These are phyloP conservation scores for Chiridota heheva DNA, from an alignment of 35 echinoderm and acorn worm species.

Conservation along the genomic window DNA sequence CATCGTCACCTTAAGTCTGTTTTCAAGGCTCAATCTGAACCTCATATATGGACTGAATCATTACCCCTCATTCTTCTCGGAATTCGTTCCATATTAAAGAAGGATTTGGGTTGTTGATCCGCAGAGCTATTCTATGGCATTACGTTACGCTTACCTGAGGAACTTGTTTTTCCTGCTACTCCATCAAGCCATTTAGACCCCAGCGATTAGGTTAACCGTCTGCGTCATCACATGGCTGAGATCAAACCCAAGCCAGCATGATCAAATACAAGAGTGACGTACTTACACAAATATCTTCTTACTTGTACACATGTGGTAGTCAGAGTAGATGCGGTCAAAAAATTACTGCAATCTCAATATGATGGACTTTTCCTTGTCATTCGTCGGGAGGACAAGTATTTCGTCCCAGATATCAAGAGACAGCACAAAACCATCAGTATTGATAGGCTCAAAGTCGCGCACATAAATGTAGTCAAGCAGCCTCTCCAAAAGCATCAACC, in stretches of 20 bases:
- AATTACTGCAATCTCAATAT: neutral
- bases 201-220: neutral
- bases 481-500: too few relatives aligned
- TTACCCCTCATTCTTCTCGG: conserved; percentile 40
- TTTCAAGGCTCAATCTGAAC: conserved; percentile 26
- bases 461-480: neutral
- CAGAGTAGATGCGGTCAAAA: neutral
- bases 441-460: conserved; percentile 5
- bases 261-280: neutral
- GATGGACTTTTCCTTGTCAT: neutral
- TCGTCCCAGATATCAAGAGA: neutral
- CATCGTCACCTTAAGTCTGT: conserved; percentile 50
- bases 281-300: neutral
- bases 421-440: neutral
- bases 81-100: conserved; percentile 32
- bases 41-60: conserved; percentile 35
- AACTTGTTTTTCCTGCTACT: conserved; percentile 11
- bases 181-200: neutral
- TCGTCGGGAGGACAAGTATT: neutral
- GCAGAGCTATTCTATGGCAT: conserved; percentile 55
- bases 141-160: conserved; percentile 44
- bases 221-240: neutral
- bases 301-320: conserved; percentile 15
- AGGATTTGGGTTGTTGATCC: conserved; percentile 15
- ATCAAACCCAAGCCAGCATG: neutral